Evolutionary conservation across 2,113 vertebrate species (phyloP), one percentile per base, ranked within the genome.

Genomic region (Lanius ludovicianus): DNA sequence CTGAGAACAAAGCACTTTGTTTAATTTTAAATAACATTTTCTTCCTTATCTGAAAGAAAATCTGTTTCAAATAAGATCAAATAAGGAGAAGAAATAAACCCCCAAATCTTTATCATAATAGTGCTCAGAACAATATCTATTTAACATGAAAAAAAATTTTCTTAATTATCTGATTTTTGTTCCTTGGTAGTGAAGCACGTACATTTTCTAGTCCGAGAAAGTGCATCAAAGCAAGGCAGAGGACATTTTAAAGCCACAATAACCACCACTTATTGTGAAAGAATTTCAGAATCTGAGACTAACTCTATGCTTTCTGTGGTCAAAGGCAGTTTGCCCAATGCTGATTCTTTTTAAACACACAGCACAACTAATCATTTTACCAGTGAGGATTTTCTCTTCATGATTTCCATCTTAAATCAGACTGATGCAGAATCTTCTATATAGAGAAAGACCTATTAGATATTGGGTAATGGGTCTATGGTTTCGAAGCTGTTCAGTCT

Each of bases 11-110:
- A 52, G 3, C 23, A 47, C 75, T 87, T 92, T 6, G 47, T 71
- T 79, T 55, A 17, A 79, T 85, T 83, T 79, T 44, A 55, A 92
- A 59, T 30, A 88, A 44, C 6, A 15, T 87, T 78, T 91, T 78
- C n/a, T 68, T 78, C 30, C 70, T 64, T 71, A 90, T 19, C 42
- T 75, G 39, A 60, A 85, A 88, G 30, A 79, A 93, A 79, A 64
- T 42, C 16, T 83, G 14, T 80, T 92, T 80, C 37, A 57, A 37
- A 83, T 79, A 31, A 78, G 41, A 71, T 73, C 37, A 77, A 28
- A n/a, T 24, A 37, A 2, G 5, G 5, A 24, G 7, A 2, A 9
- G 15, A 13, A 24, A 60, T 37, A 75, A 64, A 6, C 3, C 2
- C 0, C 3, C 10, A 42, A 31, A 20, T 53, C 16, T 71, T 57